Conservation (phyloP, 1,140 invertebrate genomes). For the Araneus ventricosus region DNA sequence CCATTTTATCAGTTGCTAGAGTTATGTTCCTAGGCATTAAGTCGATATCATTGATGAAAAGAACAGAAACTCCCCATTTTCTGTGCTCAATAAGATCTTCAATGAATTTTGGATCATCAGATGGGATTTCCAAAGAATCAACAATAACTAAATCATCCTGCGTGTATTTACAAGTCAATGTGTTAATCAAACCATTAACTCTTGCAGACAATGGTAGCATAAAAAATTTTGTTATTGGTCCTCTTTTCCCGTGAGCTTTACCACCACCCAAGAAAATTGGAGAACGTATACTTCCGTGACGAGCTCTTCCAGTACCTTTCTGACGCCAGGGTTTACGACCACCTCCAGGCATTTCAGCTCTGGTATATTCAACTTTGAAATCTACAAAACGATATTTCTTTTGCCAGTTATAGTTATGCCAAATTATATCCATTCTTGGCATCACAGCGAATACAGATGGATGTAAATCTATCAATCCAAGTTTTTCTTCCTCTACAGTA, state of each 20-base stretch:
- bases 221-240: conserved; percentile 93
- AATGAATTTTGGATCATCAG: conserved; percentile 89
- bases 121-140: conserved; percentile 90
- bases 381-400: conserved; percentile 84
- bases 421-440: conserved; percentile 93
- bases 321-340: conserved; percentile 97
- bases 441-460: conserved; percentile 90
- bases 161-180: conserved; percentile 93
- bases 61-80: conserved; percentile 96
- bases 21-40: conserved; percentile 93
- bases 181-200: conserved; percentile 89
- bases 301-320: conserved; percentile 92
- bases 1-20: conserved; percentile 87
- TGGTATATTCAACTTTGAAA: conserved; percentile 84
- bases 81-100: conserved; percentile 89
- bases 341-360: conserved; percentile 92
- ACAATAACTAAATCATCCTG: conserved; percentile 97
- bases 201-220: conserved; percentile 91
- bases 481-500: conserved; percentile 87
- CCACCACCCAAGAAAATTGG: conserved; percentile 88
- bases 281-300: conserved; percentile 94
- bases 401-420: conserved; percentile 95
- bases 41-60: conserved; percentile 92
- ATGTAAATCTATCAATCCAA: conserved; percentile 92
- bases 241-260: conserved; percentile 91